Percentiles rank a stretch among this genome's conserved stretches.
These are phyloP conservation scores for Andrena minutula DNA, from an alignment of 2,888 invertebrate genomes.

Conservation along the genomic window DNA sequence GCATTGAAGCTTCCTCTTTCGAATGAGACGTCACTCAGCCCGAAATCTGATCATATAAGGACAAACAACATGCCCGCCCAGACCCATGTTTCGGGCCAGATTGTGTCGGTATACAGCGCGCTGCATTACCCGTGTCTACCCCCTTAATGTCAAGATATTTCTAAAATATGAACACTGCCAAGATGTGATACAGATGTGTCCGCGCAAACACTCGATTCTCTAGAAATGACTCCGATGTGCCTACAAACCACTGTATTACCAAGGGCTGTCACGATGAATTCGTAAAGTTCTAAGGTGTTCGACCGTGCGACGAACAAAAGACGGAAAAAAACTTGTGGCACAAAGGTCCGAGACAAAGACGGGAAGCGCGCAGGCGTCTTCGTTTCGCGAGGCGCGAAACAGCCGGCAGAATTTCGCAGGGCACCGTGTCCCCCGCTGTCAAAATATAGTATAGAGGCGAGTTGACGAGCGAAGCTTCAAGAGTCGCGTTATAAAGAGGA, in stretches of 20 bases:
- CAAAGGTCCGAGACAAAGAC: conserved; percentile 41
- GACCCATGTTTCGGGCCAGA: too few species aligned
- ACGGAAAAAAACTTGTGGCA: conserved; percentile 15
- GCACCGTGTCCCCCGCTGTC: conserved; percentile 83
- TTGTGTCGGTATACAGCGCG: too few species aligned
- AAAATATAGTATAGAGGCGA: conserved; percentile 82
- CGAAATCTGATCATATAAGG: too few species aligned
- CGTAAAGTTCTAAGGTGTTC: conserved; percentile 10
- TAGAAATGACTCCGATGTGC: neutral
- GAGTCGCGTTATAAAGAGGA: conserved; percentile 63
- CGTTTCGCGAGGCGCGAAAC: conserved; percentile 64
- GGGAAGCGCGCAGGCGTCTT: conserved; percentile 45
- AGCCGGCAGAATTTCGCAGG: conserved; percentile 81
- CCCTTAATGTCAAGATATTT: too few species aligned
- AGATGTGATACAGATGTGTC: conserved; percentile 26
- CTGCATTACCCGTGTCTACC: too few species aligned
- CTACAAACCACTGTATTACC: neutral
- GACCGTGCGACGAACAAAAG: conserved; percentile 22
- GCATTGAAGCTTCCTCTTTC: too few species aligned
- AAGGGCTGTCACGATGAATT: neutral
- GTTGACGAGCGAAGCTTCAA: conserved; percentile 72
- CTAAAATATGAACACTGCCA: neutral
- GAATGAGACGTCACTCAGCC: too few species aligned
- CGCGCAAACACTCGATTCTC: too few species aligned
- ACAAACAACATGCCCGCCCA: too few species aligned